phyloP scores from a whole-genome alignment of 2,888 invertebrate genomes.

The Hypomecis punctinalis region DNA sequence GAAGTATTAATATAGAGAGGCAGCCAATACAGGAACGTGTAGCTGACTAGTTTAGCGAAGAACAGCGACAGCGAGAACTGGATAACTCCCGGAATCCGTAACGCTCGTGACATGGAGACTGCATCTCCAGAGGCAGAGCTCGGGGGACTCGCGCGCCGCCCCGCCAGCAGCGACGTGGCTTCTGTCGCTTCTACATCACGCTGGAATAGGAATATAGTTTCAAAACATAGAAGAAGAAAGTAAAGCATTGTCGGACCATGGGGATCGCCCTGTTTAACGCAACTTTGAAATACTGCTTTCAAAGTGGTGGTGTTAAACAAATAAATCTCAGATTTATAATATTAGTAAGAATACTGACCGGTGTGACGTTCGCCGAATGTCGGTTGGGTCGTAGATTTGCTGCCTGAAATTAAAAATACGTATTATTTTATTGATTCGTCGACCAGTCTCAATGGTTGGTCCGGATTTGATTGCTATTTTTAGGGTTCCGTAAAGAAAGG shows the following conservation, averaged over 20 bases:
- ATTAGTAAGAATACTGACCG: conserved; percentile 52
- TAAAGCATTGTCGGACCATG: too few species aligned
- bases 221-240: too few species aligned
- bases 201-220: too few species aligned
- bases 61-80: conserved; percentile 97
- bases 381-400: conserved; percentile 72
- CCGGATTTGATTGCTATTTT: not conserved
- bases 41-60: conserved; percentile 98
- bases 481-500: too few species aligned
- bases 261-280: too few species aligned
- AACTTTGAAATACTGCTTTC: not conserved
- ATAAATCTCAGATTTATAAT: too few species aligned
- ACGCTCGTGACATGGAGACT: conserved; percentile 91
- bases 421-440: conserved; percentile 44
- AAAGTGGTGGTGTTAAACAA: too few species aligned
- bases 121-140: conserved; percentile 68
- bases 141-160: conserved; percentile 84
- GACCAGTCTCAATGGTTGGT: not conserved
- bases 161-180: conserved; percentile 73
- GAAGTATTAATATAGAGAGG: conserved; percentile 92
- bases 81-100: conserved; percentile 95
- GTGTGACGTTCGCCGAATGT: conserved; percentile 67
- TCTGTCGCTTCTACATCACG: conserved; percentile 55
- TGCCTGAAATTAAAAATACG: conserved; percentile 61
- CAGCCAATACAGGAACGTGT: conserved; percentile 98